Evolutionary conservation across 2,888 invertebrate species (phyloP), one percentile per base, ranked within the genome.

Genomic region (Drosophila colorata): DNA sequence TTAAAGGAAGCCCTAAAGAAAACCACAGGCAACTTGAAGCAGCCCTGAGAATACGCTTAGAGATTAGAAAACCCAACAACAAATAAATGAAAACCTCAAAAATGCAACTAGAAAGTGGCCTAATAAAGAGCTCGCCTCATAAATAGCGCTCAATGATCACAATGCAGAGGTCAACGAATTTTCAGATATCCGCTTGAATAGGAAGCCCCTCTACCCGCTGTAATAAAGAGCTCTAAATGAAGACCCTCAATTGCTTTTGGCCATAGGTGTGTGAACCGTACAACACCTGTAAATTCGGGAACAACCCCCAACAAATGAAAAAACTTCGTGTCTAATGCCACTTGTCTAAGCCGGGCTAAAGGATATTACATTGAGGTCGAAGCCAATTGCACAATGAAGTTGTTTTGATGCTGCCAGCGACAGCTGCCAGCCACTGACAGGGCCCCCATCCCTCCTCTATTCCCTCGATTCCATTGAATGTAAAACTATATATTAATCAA

Each of bases 351-450:
- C 28, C 40, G n/a, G 67, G 43, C 7, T 31, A 18, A 49, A 71
- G 66, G 72, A 74, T 70, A 66, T 66, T 52, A 35, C n/a, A 67
- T 43, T 23, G 13, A 31, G 14, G 31, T 53, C 33, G 23, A 38
- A 66, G 71, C 41, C 85, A 85, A 87, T 81, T 87, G 73, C 66
- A 65, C 74, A 88, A 84, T 84, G 83, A 88, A 84, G 87, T 88
- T 84, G 80, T 84, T 88, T 76, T 82, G 71, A 74, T 74, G 75
- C 64, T 66, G 60, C 52, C 61, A 71, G 40, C 38, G 83, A 80
- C 81, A 87, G 81, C 87, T 82, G 80, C 75, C 57, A 13, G 37
- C 8, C 13, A 28, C 56, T 38, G 41, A 33, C 37, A 35, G 20
- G 11, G 14, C 20, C 28, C 40, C 13, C 28, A 6, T 2, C 47